phyloP scores from a whole-genome alignment of 2,113 vertebrate genomes.

The Aegithalos caudatus region DNA sequence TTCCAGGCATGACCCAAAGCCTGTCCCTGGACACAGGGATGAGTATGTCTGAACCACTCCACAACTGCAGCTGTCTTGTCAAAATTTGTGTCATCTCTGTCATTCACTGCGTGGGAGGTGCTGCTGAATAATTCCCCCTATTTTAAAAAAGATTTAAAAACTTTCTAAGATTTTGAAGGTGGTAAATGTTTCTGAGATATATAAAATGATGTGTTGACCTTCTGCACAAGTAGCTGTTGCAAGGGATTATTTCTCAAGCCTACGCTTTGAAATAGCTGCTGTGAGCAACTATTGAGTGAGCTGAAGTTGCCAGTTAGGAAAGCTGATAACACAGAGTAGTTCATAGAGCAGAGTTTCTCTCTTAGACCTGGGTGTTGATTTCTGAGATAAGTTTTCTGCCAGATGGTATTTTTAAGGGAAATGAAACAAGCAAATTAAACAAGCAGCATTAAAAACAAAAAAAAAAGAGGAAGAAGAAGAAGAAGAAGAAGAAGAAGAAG shows the following conservation, averaged over 20 bases:
- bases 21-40: not conserved
- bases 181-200: not conserved
- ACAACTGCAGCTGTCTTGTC: not conserved
- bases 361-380: not conserved
- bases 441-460: not conserved
- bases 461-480: not conserved
- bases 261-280: not conserved
- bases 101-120: not conserved
- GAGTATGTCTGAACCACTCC: rapidly evolving
- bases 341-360: not conserved
- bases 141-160: not conserved
- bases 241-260: not conserved
- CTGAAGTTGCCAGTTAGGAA: not conserved
- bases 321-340: not conserved
- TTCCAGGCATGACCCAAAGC: not conserved
- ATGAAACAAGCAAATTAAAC: not conserved
- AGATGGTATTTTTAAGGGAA: conserved; percentile 30
- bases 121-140: not conserved
- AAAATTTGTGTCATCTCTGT: not conserved
- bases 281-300: not conserved
- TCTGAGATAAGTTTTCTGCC: conserved; percentile 13
- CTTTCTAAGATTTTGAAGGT: not conserved
- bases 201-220: not conserved
- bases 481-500: too few relatives aligned
- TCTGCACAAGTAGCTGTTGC: not conserved